Percentiles rank a stretch among this genome's conserved stretches.
Evolutionary conservation across 2,113 vertebrate species (phyloP).

Genomic region (Pelecanus crispus): DNA sequence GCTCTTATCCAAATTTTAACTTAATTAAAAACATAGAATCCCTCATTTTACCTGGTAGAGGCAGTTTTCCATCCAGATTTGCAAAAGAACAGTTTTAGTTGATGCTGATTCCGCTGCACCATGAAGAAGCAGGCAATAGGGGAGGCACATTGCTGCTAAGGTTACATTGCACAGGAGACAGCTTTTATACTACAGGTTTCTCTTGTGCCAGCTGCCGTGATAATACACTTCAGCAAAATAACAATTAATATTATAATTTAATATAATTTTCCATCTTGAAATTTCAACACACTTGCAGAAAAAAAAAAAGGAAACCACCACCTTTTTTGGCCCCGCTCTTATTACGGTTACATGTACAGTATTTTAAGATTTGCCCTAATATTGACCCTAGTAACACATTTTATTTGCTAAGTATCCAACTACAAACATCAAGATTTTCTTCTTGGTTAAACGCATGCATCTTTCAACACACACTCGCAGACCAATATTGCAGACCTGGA

Average conservation of each 20-base stretch:
- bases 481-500: not conserved
- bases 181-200: not conserved
- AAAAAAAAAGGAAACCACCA: not conserved
- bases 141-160: not conserved
- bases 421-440: not conserved
- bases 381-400: not conserved
- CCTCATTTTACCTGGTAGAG: not conserved
- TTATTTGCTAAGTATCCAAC: not conserved
- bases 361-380: not conserved
- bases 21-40: not conserved
- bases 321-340: not conserved
- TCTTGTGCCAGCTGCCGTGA: not conserved
- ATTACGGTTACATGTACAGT: not conserved
- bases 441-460: not conserved
- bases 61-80: not conserved
- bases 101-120: not conserved
- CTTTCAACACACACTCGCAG: not conserved
- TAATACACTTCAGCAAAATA: not conserved
- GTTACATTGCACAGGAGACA: not conserved
- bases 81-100: not conserved
- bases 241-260: not conserved
- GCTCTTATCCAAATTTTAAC: not conserved
- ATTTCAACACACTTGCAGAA: not conserved
- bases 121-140: not conserved
- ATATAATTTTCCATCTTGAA: not conserved